Conservation (phyloP, 1,140 invertebrate genomes). For the honey bee (Apis mellifera) region DNA sequence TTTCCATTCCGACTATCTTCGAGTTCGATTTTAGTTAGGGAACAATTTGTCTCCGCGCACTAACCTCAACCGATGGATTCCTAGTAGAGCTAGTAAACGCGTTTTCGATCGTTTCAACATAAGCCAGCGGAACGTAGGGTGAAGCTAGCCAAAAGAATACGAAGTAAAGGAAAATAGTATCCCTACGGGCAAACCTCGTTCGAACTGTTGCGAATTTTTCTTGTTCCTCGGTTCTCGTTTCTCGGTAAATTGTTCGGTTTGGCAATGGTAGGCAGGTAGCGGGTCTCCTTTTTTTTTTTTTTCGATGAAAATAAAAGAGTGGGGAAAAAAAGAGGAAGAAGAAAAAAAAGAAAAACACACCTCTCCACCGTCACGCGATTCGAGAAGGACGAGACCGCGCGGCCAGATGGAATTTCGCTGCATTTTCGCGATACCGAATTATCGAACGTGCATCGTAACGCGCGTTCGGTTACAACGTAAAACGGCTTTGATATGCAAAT, state of each 20-base stretch:
- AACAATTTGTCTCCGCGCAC: background rate
- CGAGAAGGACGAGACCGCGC: conserved; percentile 3
- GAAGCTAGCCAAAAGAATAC: background rate
- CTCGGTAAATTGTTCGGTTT: background rate
- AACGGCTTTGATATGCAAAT: conserved; percentile 39
- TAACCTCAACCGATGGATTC: background rate
- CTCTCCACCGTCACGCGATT: conserved; percentile 20
- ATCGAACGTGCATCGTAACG: conserved; percentile 37
- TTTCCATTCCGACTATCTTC: background rate
- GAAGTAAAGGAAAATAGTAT: background rate
- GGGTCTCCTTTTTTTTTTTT: no score
- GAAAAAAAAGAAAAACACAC: background rate
- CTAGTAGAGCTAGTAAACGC: background rate
- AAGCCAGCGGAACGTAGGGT: background rate
- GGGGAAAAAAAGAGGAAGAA: no score
- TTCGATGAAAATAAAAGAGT: background rate
- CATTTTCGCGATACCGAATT: background rate
- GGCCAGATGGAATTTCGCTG: conserved; percentile 10
- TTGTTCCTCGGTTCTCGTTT: background rate
- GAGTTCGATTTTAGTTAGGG: background rate
- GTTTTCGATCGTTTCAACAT: conserved; percentile 18
- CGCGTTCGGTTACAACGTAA: conserved; percentile 10
- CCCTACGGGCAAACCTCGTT: background rate
- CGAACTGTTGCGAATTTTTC: conserved; percentile 13
- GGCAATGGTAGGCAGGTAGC: background rate